These are phyloP conservation scores for Drosophila austrosaltans DNA, from an alignment of 2,888 invertebrate species.

Conservation along the genomic window DNA sequence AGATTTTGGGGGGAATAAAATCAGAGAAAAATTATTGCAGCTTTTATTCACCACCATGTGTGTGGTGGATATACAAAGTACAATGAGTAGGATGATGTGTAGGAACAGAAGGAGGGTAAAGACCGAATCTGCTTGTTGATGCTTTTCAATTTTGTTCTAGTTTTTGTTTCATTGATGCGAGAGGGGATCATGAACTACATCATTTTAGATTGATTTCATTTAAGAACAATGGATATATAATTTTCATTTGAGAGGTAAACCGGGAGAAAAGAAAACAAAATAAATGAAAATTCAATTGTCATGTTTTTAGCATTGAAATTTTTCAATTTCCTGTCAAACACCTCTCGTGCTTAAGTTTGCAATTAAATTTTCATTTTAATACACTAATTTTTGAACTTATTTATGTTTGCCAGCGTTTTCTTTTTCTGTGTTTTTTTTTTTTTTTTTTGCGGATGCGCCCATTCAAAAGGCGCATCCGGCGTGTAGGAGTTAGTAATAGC, in stretches of 20 bases:
- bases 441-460: constrained; percentile 36
- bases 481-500: background rate
- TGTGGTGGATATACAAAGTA: constrained; percentile 41
- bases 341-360: constrained; percentile 34
- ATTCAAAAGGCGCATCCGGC: constrained; percentile 16
- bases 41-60: constrained; percentile 49
- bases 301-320: background rate
- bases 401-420: constrained; percentile 49
- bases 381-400: constrained; percentile 66
- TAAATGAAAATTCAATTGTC: background rate
- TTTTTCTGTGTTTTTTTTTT: background rate
- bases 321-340: constrained; percentile 9
- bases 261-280: background rate
- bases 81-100: background rate
- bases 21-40: constrained; percentile 17
- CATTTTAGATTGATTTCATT: background rate
- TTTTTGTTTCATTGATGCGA: constrained; percentile 38
- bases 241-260: too few species aligned
- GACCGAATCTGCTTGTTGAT: constrained; percentile 46
- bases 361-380: constrained; percentile 65
- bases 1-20: constrained; percentile 11
- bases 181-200: constrained; percentile 1
- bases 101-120: background rate
- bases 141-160: constrained; percentile 61
- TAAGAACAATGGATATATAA: background rate